Evolutionary conservation across 2,113 vertebrate genomes (phyloP).

Genomic region (Brachyhypopomus gauderio): DNA sequence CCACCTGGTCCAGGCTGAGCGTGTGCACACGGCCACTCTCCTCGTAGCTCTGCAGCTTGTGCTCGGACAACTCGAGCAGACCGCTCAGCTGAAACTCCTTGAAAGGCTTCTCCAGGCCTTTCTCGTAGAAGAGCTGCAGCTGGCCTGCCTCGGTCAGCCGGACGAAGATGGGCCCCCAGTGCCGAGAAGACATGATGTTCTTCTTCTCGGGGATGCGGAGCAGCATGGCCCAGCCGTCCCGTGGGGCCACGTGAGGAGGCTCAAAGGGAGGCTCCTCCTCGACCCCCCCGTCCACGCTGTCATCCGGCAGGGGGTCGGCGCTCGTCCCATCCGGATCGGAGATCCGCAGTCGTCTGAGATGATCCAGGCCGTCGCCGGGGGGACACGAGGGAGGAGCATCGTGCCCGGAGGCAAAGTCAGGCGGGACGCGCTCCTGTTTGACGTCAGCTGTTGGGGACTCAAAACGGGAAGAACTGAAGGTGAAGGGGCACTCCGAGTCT

Average conservation of each 20-base stretch:
- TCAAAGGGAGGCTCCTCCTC: conserved; percentile 59
- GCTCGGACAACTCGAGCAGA: conserved; percentile 83
- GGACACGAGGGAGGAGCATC: conserved; percentile 63
- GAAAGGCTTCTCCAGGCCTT: conserved; percentile 86
- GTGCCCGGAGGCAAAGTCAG: conserved; percentile 71
- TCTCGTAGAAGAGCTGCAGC: conserved; percentile 87
- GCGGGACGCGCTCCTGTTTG: conserved; percentile 76
- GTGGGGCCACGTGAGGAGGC: conserved; percentile 65
- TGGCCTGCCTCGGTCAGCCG: conserved; percentile 74
- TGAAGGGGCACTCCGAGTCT: neutral
- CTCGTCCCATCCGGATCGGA: conserved; percentile 74
- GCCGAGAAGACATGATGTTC: conserved; percentile 93
- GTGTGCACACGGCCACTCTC: conserved; percentile 86
- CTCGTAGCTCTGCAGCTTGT: conserved; percentile 85
- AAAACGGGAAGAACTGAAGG: conserved; percentile 69
- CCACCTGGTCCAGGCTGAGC: conserved; percentile 80
- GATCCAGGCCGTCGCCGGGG: conserved; percentile 75
- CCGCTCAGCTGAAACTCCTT: conserved; percentile 81
- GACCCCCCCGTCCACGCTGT: conserved; percentile 67
- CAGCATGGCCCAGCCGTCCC: conserved; percentile 88
- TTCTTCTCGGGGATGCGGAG: conserved; percentile 92
- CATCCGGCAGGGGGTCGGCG: conserved; percentile 71
- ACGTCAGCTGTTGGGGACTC: conserved; percentile 61
- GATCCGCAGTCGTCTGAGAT: conserved; percentile 80
- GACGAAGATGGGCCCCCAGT: conserved; percentile 90